These are phyloP conservation scores for Drosophila setosimentum DNA, from an alignment of 2,888 invertebrate species.

Conservation along the genomic window DNA sequence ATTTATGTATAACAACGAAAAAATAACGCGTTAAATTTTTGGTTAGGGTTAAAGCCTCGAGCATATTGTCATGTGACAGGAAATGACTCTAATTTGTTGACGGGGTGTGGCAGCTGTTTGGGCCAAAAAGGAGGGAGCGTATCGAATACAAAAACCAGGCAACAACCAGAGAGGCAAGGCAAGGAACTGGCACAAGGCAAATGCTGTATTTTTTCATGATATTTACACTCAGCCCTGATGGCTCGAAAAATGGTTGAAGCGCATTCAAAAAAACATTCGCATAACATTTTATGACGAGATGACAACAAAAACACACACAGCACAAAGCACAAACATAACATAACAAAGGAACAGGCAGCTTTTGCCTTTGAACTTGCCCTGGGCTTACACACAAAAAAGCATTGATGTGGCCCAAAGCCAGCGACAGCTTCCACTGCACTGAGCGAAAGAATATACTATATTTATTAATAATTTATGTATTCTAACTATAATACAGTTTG, in stretches of 20 bases:
- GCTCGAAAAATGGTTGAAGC: slow-evolving; percentile 34
- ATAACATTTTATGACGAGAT: slow-evolving; percentile 66
- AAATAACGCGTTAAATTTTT: slow-evolving; percentile 42
- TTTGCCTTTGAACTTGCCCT: slow-evolving; percentile 69
- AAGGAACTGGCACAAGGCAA: slow-evolving; percentile 27
- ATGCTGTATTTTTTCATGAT: slow-evolving; percentile 14
- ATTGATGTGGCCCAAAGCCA: slow-evolving; percentile 27
- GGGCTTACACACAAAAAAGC: slow-evolving; percentile 18
- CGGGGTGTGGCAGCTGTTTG: slow-evolving; percentile 66
- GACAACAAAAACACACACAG: slow-evolving; percentile 35
- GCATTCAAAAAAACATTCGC: slow-evolving; percentile 46
- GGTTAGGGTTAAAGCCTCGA: slow-evolving; percentile 67
- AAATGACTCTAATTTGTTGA: slow-evolving; percentile 79
- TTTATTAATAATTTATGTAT: not conserved
- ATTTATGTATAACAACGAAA: slow-evolving; percentile 38
- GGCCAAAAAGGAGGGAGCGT: slow-evolving; percentile 35
- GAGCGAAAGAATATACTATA: not conserved
- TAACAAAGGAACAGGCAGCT: slow-evolving; percentile 45
- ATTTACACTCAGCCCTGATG: slow-evolving; percentile 44
- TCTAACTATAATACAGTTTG: not conserved
- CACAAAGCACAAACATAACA: slow-evolving; percentile 48
- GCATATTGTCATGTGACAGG: slow-evolving; percentile 72
- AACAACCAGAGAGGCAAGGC: slow-evolving; percentile 27
- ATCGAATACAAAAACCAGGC: slow-evolving; percentile 17
- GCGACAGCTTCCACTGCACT: slow-evolving; percentile 47